Evolutionary conservation across 2,797 vertebrate genomes (phyloP).

Genomic region (Enteromius afrohamiltoni): DNA sequence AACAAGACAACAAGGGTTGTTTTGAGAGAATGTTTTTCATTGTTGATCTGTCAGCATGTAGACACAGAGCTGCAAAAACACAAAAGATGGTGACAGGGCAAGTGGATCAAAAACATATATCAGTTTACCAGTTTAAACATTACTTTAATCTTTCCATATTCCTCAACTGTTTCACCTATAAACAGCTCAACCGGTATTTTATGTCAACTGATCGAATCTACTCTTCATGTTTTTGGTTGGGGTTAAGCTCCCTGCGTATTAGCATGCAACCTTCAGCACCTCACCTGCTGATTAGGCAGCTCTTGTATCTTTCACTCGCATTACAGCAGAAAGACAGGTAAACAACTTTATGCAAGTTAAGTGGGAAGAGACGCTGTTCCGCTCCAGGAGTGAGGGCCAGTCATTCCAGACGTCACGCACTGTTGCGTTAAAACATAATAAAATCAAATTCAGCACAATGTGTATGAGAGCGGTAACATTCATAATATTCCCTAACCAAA

Average conservation of each 20-base stretch:
- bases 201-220: conserved; percentile 50
- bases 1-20: neutral
- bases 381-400: neutral
- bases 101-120: conserved; percentile 4
- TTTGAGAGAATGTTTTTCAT: neutral
- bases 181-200: conserved; percentile 53
- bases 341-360: conserved; percentile 30
- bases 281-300: conserved; percentile 30
- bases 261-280: conserved; percentile 42
- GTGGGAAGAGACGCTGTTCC: neutral
- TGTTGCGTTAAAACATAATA: neutral
- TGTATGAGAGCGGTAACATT: neutral
- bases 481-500: neutral
- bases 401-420: neutral
- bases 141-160: conserved; percentile 8
- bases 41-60: conserved; percentile 7
- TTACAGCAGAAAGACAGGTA: conserved; percentile 7
- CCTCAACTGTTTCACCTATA: conserved; percentile 46
- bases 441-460: neutral
- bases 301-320: conserved; percentile 26
- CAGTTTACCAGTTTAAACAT: neutral
- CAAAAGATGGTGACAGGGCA: conserved; percentile 4
- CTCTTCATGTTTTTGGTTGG: conserved; percentile 38
- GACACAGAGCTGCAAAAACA: neutral
- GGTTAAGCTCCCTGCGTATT: conserved; percentile 16